phyloP scores from a whole-genome alignment of 2,113 vertebrate genomes.

The Chloroceryle aenea region DNA sequence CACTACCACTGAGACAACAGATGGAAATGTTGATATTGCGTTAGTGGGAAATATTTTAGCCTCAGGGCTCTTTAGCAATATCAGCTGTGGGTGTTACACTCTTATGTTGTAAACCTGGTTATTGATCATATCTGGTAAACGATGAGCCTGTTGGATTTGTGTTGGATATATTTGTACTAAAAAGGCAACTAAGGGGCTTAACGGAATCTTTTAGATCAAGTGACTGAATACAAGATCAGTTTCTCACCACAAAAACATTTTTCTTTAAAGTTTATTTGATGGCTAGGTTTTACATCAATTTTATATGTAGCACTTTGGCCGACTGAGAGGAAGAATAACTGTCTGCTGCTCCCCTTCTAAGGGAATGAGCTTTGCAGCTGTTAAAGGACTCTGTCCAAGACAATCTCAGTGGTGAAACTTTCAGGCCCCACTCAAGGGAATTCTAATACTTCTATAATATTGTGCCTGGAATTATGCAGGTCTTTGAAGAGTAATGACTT shows the following conservation, averaged over 20 bases:
- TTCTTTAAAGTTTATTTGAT: background rate
- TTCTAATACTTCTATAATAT: background rate
- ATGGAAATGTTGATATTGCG: conserved; percentile 8
- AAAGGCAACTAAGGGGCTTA: background rate
- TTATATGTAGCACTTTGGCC: background rate
- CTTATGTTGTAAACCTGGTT: background rate
- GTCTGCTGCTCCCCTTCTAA: background rate
- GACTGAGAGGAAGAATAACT: background rate
- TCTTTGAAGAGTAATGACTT: background rate
- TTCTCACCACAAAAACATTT: background rate
- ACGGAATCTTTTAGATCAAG: background rate
- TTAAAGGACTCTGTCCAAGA: background rate
- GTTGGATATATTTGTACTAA: background rate
- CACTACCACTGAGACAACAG: conserved; percentile 74
- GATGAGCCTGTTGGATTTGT: background rate
- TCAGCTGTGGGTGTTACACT: background rate
- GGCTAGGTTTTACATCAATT: background rate
- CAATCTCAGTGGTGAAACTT: background rate
- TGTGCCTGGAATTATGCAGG: background rate
- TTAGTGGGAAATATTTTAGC: conserved; percentile 32
- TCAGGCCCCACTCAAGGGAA: rapidly evolving
- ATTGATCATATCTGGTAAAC: background rate
- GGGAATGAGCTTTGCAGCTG: background rate
- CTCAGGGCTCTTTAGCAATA: background rate
- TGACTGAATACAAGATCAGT: background rate